Conservation (phyloP, 2,113 vertebrate genomes). For the Desmodus rotundus region DNA sequence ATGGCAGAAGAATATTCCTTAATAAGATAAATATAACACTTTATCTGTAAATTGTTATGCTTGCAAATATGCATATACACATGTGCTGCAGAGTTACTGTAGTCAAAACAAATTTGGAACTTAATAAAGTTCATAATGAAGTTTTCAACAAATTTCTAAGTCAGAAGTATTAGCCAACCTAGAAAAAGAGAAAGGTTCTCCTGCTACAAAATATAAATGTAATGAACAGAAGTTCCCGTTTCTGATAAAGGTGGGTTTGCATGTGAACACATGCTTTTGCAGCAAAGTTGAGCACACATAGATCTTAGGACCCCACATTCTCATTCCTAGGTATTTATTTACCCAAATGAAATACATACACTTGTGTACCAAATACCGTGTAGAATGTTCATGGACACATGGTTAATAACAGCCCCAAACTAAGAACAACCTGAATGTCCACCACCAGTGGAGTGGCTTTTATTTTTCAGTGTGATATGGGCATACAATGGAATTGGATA, state of each 20-base stretch:
- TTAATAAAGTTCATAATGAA: conserved; percentile 34
- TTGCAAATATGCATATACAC: conserved; percentile 57
- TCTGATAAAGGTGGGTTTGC: neutral
- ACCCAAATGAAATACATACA: neutral
- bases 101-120: conserved; percentile 42
- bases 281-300: neutral
- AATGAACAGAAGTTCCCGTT: neutral
- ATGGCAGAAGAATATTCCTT: conserved; percentile 50
- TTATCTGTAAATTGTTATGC: conserved; percentile 61
- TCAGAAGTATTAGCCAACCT: conserved; percentile 24
- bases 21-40: conserved; percentile 62
- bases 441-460: neutral
- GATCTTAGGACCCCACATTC: neutral
- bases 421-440: neutral
- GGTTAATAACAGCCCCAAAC: neutral
- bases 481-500: neutral
- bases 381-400: neutral
- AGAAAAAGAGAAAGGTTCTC: neutral
- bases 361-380: neutral
- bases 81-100: conserved; percentile 14
- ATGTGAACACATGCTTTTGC: neutral
- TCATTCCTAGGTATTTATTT: neutral
- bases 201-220: neutral
- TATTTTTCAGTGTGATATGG: neutral
- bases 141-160: conserved; percentile 46